These are phyloP conservation scores for Poeciliopsis occidentalis DNA, from an alignment of 2,113 vertebrate species.

Conservation along the genomic window DNA sequence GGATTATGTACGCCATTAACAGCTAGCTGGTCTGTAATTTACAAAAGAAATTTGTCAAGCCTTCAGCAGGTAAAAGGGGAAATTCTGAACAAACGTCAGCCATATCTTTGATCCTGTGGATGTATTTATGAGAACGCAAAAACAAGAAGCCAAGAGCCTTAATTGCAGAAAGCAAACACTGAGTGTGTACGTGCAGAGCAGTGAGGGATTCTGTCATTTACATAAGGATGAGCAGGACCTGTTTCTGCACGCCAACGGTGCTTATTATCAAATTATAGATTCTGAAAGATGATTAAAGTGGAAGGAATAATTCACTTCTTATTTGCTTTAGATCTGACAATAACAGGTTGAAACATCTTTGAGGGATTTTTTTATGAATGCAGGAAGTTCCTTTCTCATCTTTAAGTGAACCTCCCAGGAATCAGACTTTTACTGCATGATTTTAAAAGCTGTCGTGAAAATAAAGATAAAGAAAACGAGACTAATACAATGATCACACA, in stretches of 20 bases:
- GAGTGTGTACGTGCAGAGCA: conserved; percentile 27
- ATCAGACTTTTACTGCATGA: no score
- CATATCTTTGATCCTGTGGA: conserved; percentile 38
- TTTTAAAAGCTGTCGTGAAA: no score
- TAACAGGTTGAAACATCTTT: not conserved
- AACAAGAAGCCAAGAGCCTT: conserved; percentile 42
- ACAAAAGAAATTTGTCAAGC: conserved; percentile 6
- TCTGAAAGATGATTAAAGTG: not conserved
- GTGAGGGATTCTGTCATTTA: conserved; percentile 22
- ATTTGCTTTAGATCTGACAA: not conserved
- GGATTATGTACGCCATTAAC: conserved; percentile 50
- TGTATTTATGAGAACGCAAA: conserved; percentile 7
- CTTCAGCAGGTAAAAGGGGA: conserved; percentile 45
- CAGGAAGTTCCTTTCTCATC: no score
- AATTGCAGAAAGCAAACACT: conserved; percentile 69
- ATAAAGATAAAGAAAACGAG: no score
- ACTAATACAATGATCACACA: no score
- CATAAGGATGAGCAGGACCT: not conserved
- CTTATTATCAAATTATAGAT: not conserved
- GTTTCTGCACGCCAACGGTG: not conserved
- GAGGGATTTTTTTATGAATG: not conserved
- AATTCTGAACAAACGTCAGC: conserved; percentile 39
- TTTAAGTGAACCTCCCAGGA: no score
- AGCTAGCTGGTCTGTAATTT: conserved; percentile 41
- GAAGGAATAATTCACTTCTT: not conserved